Evolutionary conservation across 2,888 invertebrate species (phyloP).

Genomic region (Euphydryas editha): DNA sequence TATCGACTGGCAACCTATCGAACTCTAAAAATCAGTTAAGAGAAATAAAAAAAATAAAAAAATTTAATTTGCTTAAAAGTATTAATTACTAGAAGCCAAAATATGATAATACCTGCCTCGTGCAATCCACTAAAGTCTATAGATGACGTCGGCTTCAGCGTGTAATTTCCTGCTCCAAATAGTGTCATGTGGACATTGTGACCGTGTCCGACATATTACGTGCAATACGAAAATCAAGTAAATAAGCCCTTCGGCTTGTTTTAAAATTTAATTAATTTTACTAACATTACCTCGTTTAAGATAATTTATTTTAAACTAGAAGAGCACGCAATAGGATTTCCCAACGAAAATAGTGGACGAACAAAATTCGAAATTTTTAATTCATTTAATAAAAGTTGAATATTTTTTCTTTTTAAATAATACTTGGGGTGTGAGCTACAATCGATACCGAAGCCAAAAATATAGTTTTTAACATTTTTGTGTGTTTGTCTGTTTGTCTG

Average conservation of each 20-base stretch:
- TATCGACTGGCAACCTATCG: too few species aligned
- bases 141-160: conserved; percentile 24
- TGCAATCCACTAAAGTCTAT: conserved; percentile 5
- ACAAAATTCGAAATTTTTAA: too few species aligned
- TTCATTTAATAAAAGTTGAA: too few species aligned
- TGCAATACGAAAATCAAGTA: conserved; percentile 13
- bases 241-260: background rate
- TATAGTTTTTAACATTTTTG: too few species aligned
- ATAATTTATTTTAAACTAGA: background rate
- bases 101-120: conserved; percentile 4
- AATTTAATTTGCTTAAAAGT: background rate
- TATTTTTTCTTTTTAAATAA: too few species aligned
- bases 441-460: too few species aligned
- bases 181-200: conserved; percentile 21
- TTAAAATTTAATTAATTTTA: conserved; percentile 3
- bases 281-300: background rate
- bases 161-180: conserved; percentile 35
- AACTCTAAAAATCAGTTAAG: too few species aligned
- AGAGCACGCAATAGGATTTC: too few species aligned
- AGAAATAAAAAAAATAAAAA: too few species aligned
- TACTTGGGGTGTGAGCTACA: too few species aligned
- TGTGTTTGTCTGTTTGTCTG: too few species aligned
- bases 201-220: conserved; percentile 15
- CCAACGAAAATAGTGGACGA: too few species aligned
- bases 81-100: background rate